Conservation (phyloP, 53 echinoderm and acorn worm species). For the Luidia sarsii region DNA sequence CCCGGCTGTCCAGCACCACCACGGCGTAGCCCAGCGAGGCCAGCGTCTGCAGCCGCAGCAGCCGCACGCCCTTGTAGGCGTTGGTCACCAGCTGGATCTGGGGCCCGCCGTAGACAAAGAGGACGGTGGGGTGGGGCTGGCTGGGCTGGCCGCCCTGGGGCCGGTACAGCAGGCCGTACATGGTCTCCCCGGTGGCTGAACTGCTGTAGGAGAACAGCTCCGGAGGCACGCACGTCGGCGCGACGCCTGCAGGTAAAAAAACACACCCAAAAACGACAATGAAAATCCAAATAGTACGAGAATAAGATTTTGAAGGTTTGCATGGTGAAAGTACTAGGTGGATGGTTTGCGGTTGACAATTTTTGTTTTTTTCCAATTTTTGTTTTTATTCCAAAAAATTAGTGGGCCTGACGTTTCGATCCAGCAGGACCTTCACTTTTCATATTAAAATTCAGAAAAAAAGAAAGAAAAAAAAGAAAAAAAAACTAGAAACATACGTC, state of each 20-base stretch:
- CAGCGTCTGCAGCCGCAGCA: slow-evolving; percentile 86
- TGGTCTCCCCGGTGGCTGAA: slow-evolving; percentile 73
- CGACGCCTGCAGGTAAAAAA: not conserved
- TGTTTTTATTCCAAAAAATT: too few relatives aligned
- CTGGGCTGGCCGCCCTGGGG: slow-evolving; percentile 76
- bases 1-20: slow-evolving; percentile 88
- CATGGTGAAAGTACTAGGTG: too few relatives aligned
- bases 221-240: slow-evolving; percentile 70
- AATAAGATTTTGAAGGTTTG: too few relatives aligned
- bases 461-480: too few relatives aligned
- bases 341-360: too few relatives aligned
- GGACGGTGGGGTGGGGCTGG: slow-evolving; percentile 88
- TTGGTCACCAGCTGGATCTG: slow-evolving; percentile 99
- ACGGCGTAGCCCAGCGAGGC: slow-evolving; percentile 94
- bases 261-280: too few relatives aligned
- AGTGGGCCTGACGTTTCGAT: too few relatives aligned
- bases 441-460: too few relatives aligned
- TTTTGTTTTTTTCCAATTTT: too few relatives aligned
- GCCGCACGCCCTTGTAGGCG: slow-evolving; percentile 89
- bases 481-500: too few relatives aligned
- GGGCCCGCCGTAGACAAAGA: slow-evolving; percentile 97
- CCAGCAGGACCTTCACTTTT: too few relatives aligned
- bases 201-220: slow-evolving; percentile 90
- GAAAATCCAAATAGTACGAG: too few relatives aligned
- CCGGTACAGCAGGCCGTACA: slow-evolving; percentile 94